These are phyloP conservation scores for Sebastes melanostomus DNA, from an alignment of 2,797 vertebrate species.

Conservation along the genomic window DNA sequence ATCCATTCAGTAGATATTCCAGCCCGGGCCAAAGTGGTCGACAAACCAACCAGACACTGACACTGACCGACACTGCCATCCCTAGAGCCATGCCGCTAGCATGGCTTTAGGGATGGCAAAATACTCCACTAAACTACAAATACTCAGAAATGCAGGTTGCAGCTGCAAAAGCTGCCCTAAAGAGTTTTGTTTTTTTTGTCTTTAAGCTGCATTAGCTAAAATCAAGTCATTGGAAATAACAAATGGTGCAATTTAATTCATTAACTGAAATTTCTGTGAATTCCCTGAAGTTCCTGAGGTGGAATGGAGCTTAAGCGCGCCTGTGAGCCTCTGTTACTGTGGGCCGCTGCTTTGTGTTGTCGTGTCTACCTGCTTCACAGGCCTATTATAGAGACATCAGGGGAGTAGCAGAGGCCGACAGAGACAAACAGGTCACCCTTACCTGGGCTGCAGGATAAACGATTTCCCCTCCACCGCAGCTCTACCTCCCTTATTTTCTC, in stretches of 20 bases:
- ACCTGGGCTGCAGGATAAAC: conserved; percentile 71
- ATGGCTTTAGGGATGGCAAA: too few species aligned
- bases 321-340: conserved; percentile 37
- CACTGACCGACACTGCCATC: not conserved
- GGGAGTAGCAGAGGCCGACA: conserved; percentile 66
- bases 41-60: not conserved
- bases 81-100: too few species aligned
- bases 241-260: conserved; percentile 45
- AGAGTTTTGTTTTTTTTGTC: not conserved
- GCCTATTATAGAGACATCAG: conserved; percentile 76
- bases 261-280: conserved; percentile 48
- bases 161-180: not conserved
- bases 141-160: not conserved
- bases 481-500: conserved; percentile 34
- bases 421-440: conserved; percentile 80
- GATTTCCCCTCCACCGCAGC: conserved; percentile 52
- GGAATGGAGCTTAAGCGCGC: conserved; percentile 9
- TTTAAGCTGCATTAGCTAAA: conserved; percentile 18
- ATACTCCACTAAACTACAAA: not conserved
- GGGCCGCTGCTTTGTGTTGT: conserved; percentile 29
- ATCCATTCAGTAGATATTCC: not conserved
- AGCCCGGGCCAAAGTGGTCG: not conserved
- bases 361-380: conserved; percentile 63
- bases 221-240: conserved; percentile 45
- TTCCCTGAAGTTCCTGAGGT: conserved; percentile 30